Evolutionary conservation across 1,140 invertebrate species (phyloP), one percentile per base, ranked within the genome.

Genomic region (Papilio xuthus): DNA sequence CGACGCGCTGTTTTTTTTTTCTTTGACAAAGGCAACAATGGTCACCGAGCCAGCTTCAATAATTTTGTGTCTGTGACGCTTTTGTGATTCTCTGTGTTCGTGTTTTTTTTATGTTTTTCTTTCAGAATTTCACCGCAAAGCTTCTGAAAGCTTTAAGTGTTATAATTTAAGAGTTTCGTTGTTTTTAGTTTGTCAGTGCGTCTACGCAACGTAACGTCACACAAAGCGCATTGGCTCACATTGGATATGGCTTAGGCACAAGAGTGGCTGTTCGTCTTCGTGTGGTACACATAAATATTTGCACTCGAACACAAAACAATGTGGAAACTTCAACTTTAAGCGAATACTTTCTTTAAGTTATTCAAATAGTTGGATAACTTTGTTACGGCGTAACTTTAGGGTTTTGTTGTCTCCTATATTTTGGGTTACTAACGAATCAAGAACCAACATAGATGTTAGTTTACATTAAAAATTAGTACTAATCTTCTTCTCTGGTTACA

Each of bases 201-300:
- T 92, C 92, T 85, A 92, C 92, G 90, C 90, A 92, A 93, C 90
- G 70, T 85, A 78, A 84, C 84, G 79, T 84, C 82, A 82, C 90
- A 86, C 82, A 81, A 74, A 76, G 72, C 79, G 87, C 84, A 88
- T 86, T 90, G 87, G 90, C 91, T 90, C 86, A 60, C 78, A 79
- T 75, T 77, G 85, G 84, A 87, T 88, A 90, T 92, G 89, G 89
- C 91, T 92, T 91, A 79, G 73, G 79, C 86, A 88, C 90, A 80
- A 79, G 85, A 86, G 86, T 88, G 85, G 74, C 82, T 86, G 83
- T 90, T 83, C 80, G 88, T 88, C 80, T 84, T 82, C 82, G 86
- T 89, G 86, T 90, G 84, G 76, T 80, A 85, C 87, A 85, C 85
- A 63, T 53, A 56, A 75, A 75, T 75, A 80, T 72, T 44, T 82